A percentile compares a stretch with the other conserved stretches of the same genome.
Evolutionary conservation across 2,888 invertebrate species (phyloP).

Genomic region (Agrochola circellaris): DNA sequence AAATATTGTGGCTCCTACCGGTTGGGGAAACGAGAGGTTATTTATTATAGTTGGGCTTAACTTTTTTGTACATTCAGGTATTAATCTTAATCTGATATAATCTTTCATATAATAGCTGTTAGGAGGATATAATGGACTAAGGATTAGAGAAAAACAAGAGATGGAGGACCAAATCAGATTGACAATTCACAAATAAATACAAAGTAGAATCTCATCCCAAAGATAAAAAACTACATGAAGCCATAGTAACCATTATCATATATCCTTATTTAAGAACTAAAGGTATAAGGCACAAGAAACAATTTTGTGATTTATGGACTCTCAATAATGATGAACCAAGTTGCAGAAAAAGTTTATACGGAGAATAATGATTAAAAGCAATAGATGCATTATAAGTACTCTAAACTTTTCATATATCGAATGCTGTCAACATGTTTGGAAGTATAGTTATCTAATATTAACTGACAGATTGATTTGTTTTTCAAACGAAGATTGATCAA

Average conservation of each 20-base stretch:
- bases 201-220: background rate
- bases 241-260: background rate
- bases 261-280: background rate
- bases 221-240: background rate
- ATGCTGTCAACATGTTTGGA: conserved; percentile 67
- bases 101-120: background rate
- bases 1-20: conserved; percentile 51
- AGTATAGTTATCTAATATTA: conserved; percentile 67
- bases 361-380: background rate
- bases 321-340: background rate
- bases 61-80: background rate
- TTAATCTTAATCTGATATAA: background rate
- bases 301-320: background rate
- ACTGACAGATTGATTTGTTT: conserved; percentile 71
- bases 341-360: conserved; percentile 1
- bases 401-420: conserved; percentile 32
- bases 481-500: conserved; percentile 63
- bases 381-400: conserved; percentile 9
- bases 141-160: background rate
- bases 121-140: background rate
- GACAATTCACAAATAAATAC: background rate
- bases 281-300: background rate
- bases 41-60: conserved; percentile 21
- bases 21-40: conserved; percentile 36
- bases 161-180: background rate